Conservation (phyloP, 35 echinoderm and acorn worm species). For the Strongylocentrotus purpuratus region DNA sequence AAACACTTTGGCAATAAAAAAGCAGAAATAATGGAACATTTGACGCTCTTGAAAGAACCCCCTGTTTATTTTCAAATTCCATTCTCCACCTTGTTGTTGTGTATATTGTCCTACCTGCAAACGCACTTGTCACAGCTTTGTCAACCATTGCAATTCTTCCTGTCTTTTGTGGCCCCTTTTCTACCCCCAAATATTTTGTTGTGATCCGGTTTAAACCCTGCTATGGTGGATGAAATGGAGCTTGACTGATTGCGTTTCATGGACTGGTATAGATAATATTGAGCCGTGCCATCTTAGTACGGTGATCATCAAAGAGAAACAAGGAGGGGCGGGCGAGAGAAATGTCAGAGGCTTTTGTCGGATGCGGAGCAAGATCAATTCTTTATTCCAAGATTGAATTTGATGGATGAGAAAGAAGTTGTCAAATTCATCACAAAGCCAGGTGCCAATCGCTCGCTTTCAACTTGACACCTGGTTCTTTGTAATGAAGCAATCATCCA, state of each 20-base stretch:
- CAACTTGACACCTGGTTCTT: slow-evolving; percentile 6
- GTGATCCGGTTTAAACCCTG: background rate
- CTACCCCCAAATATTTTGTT: background rate
- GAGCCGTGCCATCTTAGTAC: background rate
- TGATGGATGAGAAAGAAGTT: background rate
- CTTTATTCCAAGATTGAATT: background rate
- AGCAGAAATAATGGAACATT: background rate
- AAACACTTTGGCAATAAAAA: background rate
- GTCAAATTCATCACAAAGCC: background rate
- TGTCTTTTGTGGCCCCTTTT: background rate
- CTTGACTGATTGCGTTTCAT: slow-evolving; percentile 1
- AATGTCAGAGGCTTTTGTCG: background rate
- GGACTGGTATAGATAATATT: background rate
- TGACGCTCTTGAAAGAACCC: background rate
- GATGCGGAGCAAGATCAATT: background rate
- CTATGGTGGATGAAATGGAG: background rate
- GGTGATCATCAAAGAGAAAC: slow-evolving; percentile 17
- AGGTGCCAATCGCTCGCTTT: background rate
- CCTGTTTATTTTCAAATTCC: background rate
- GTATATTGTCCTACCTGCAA: background rate
- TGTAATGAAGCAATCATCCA: background rate
- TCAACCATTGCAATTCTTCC: background rate
- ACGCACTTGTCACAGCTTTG: background rate
- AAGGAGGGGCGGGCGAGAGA: background rate
- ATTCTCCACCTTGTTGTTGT: background rate